Evolutionary conservation across 2,888 invertebrate genomes (phyloP).

Genomic region (Rhamnusium bicolor): DNA sequence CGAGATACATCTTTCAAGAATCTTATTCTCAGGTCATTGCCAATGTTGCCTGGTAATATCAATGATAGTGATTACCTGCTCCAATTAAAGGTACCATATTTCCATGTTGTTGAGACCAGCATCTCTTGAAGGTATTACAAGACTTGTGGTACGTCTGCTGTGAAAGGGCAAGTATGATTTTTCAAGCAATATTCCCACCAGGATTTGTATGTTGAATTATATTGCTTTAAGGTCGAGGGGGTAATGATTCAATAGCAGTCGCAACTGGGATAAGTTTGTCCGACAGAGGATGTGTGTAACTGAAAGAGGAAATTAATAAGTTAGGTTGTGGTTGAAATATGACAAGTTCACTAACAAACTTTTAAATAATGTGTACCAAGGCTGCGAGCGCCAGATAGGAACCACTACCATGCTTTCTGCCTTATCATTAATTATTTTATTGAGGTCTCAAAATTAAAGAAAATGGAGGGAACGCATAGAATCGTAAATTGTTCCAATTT

Average conservation of each 20-base stretch:
- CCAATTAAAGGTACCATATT: too few relatives aligned
- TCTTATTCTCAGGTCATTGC: too few relatives aligned
- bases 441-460: constrained; percentile 54
- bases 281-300: too few relatives aligned
- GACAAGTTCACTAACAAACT: constrained; percentile 6
- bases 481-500: constrained; percentile 34
- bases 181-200: constrained; percentile 6
- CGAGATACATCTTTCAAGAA: too few relatives aligned
- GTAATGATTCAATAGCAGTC: background rate
- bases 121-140: too few relatives aligned
- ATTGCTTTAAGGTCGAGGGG: background rate
- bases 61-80: too few relatives aligned
- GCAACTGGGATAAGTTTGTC: constrained; percentile 38
- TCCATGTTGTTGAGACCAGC: too few relatives aligned
- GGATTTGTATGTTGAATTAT: background rate
- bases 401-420: constrained; percentile 31
- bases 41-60: too few relatives aligned
- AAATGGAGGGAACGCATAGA: constrained; percentile 53
- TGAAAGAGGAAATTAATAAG: constrained; percentile 32
- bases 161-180: too few relatives aligned
- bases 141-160: too few relatives aligned
- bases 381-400: constrained; percentile 34
- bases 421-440: constrained; percentile 58
- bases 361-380: constrained; percentile 39
- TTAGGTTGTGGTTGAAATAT: constrained; percentile 13